Base-by-base conservation (phyloP, 1,140 invertebrate species). In the Pseudoatta argentina region DNA sequence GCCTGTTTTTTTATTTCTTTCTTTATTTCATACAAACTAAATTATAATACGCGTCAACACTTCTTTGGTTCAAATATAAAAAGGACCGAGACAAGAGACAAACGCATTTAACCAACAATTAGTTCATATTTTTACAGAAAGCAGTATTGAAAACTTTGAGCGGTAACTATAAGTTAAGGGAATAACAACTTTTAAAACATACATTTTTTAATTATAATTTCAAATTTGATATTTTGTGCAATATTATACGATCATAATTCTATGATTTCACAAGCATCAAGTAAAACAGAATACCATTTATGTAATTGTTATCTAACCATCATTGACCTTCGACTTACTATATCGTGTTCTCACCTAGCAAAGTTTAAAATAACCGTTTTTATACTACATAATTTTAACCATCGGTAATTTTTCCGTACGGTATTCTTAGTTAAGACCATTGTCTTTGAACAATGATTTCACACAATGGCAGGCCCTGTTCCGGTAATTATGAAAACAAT, bases 391-490 rank as follows among this genome's bases (percentile, higher is more conserved):
- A 81, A 69, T 69, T 55, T 39, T 48, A 69, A 55, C 5, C 48
- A 39, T 69, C 63, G 44, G 8, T 24, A 79, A 69, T 71, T 14
- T 57, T 34, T 57, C 16, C 44, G 10, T 39, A 66, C 3, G 10
- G 48, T 51, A 71, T 21, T 48, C 48, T 8, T 34, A 39, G n/a
- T 27, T 71, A 53, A 69, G 77, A 69, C 30, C 48, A 71, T 71
- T 81, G 48, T 75, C 69, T 75, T 73, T 34, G 18, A 34, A 61
- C 69, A 61, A 39, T 79, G 76, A 79, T 79, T 53, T 79, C 27
- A 24, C 75, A 48, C 59, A 64, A 81, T 78, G 48, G n/a, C 63
- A n/a, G 10, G 14, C 27, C n/a, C 12, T 34, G 51, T 69, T 59
- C 44, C 53, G 78, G 67, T 55, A 48, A 83, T 73, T 51, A 73